phyloP scores from a whole-genome alignment of 2,113 vertebrate species.

The Phylloscopus trochilus region DNA sequence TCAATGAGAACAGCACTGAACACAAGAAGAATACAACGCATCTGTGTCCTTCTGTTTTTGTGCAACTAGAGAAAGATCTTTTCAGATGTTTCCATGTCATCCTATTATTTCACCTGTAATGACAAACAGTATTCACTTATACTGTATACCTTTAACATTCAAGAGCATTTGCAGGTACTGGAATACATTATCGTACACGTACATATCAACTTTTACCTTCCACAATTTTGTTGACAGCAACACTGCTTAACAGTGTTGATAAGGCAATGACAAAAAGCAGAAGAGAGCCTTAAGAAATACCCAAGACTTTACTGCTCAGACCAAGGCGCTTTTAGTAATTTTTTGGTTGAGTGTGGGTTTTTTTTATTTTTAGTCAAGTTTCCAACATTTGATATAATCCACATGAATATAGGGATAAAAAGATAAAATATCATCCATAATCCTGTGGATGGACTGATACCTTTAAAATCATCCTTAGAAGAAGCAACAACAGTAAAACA shows the following conservation, averaged over 20 bases:
- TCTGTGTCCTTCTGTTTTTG: not conserved
- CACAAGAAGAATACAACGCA: not conserved
- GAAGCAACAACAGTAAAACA: not conserved
- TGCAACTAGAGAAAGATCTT: not conserved
- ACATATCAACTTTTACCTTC: not conserved
- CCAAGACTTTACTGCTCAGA: not conserved
- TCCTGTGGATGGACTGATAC: not conserved
- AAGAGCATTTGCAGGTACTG: not conserved
- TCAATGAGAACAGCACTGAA: not conserved
- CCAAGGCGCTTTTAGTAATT: not conserved
- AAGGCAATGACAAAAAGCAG: not conserved
- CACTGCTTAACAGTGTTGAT: not conserved
- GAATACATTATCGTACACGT: not conserved
- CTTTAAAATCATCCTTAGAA: not conserved
- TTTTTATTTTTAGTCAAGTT: not conserved
- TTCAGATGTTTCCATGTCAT: not conserved
- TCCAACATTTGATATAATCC: not conserved
- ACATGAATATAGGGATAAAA: not conserved
- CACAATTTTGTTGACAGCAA: not conserved
- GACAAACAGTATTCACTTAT: not conserved
- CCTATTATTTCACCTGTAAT: not conserved
- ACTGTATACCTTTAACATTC: not conserved
- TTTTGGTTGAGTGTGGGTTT: not conserved
- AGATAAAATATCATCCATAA: rapidly evolving
- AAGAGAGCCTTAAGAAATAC: not conserved